phyloP scores from a whole-genome alignment of 2,888 invertebrate species.

The Labia minor region DNA sequence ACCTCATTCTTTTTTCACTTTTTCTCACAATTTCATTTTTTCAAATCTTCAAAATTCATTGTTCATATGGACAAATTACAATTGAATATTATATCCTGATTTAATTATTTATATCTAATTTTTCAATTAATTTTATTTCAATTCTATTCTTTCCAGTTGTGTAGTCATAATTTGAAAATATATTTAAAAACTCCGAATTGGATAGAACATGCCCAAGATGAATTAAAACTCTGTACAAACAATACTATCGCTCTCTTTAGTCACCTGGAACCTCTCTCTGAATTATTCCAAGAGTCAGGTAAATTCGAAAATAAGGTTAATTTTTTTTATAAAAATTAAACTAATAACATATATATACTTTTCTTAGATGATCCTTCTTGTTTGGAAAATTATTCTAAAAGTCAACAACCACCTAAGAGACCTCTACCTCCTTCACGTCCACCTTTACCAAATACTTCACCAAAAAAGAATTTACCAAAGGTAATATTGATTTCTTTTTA shows the following conservation, averaged over 20 bases:
- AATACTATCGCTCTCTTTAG: constrained; percentile 69
- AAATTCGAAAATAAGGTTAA: background rate
- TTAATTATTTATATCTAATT: background rate
- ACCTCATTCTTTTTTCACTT: too few relatives aligned
- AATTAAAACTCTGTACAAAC: constrained; percentile 71
- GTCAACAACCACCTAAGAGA: constrained; percentile 26
- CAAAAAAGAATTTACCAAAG: constrained; percentile 34
- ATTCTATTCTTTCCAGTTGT: constrained; percentile 30
- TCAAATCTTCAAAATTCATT: too few relatives aligned
- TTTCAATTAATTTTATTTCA: background rate
- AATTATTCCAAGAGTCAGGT: background rate
- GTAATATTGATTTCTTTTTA: constrained; percentile 23
- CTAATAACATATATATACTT: background rate
- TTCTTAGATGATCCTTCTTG: background rate
- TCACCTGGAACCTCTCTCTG: constrained; percentile 23
- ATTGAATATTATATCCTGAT: background rate
- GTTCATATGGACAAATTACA: too few relatives aligned
- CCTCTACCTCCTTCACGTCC: constrained; percentile 42
- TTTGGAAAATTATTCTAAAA: background rate
- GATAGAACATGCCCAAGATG: constrained; percentile 68
- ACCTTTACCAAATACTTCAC: constrained; percentile 44
- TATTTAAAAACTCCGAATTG: constrained; percentile 76
- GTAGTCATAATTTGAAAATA: constrained; percentile 47
- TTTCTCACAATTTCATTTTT: too few relatives aligned
- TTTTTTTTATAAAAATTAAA: constrained; percentile 17